Percentiles rank a stretch among this genome's conserved stretches.
Evolutionary conservation across 2,888 invertebrate genomes (phyloP).

Genomic region (Ernsta delagoae): DNA sequence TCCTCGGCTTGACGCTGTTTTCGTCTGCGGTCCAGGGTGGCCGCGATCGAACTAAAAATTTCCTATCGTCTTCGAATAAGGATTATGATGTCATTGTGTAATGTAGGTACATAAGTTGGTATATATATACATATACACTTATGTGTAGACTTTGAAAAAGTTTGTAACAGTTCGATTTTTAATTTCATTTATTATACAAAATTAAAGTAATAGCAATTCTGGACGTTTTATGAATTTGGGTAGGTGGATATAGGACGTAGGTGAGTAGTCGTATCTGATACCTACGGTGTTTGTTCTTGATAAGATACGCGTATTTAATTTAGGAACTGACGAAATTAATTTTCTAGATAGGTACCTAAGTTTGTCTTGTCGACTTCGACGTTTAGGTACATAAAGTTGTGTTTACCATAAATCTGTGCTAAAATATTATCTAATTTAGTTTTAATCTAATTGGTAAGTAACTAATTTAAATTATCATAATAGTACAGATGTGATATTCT

Average conservation of each 20-base stretch:
- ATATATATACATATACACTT: too few relatives aligned
- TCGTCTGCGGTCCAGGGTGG: slow-evolving; percentile 82
- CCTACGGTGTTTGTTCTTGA: slow-evolving; percentile 6
- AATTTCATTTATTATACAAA: background rate
- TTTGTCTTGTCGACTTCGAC: slow-evolving; percentile 2
- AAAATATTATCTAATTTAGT: too few relatives aligned
- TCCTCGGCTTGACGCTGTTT: slow-evolving; percentile 84
- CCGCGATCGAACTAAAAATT: slow-evolving; percentile 57
- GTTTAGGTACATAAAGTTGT: too few relatives aligned
- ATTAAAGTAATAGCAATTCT: background rate
- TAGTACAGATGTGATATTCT: too few relatives aligned
- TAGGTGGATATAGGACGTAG: background rate
- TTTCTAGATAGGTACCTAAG: background rate
- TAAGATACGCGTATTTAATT: slow-evolving; percentile 16
- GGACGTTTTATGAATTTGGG: background rate
- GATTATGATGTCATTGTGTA: background rate
- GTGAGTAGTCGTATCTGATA: slow-evolving; percentile 13
- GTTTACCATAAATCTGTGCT: too few relatives aligned
- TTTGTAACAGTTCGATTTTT: too few relatives aligned
- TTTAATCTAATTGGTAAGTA: too few relatives aligned
- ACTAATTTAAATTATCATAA: too few relatives aligned
- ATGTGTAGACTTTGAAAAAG: background rate
- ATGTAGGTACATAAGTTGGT: too few relatives aligned
- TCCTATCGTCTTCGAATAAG: slow-evolving; percentile 46
- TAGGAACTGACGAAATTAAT: slow-evolving; percentile 5